Percentiles rank a stretch among this genome's conserved stretches.
Conservation (phyloP, 2,888 invertebrate species). For the Arenicola marina region DNA sequence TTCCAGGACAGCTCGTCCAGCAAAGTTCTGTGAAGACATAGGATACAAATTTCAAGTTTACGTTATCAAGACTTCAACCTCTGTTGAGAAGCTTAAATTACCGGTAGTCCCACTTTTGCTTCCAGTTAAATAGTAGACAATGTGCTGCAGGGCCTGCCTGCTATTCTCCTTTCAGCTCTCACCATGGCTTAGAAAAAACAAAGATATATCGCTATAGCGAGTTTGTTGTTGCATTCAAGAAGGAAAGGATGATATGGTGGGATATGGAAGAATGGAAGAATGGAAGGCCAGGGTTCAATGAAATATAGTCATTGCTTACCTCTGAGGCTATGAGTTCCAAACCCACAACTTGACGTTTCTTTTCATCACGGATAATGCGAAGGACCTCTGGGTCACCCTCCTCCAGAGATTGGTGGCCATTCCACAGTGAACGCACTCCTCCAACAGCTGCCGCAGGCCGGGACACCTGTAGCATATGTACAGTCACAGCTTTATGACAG, state of each 20-base stretch:
- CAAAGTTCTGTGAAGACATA: conserved; percentile 59
- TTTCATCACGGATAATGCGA: conserved; percentile 80
- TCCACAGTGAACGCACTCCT: conserved; percentile 23
- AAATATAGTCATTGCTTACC: conserved; percentile 11
- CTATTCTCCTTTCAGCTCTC: too few species aligned
- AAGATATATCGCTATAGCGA: too few species aligned
- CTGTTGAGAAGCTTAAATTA: not conserved
- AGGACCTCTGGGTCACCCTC: conserved; percentile 86
- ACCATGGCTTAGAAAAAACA: too few species aligned
- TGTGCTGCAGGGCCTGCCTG: not conserved
- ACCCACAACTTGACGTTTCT: conserved; percentile 79
- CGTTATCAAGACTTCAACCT: not conserved
- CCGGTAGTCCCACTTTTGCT: not conserved
- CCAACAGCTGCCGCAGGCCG: too few species aligned
- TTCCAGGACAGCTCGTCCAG: conserved; percentile 63
- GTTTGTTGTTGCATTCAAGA: too few species aligned
- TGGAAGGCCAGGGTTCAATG: not conserved
- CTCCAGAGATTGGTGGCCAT: conserved; percentile 56
- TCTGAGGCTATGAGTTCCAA: conserved; percentile 96
- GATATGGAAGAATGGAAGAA: too few species aligned
- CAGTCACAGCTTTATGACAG: not conserved
- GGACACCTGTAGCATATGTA: not conserved
- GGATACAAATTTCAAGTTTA: not conserved
- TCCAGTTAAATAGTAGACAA: not conserved
- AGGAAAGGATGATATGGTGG: too few species aligned